These are phyloP conservation scores for Aromia moschata DNA, from an alignment of 2,888 invertebrate genomes.

Conservation along the genomic window DNA sequence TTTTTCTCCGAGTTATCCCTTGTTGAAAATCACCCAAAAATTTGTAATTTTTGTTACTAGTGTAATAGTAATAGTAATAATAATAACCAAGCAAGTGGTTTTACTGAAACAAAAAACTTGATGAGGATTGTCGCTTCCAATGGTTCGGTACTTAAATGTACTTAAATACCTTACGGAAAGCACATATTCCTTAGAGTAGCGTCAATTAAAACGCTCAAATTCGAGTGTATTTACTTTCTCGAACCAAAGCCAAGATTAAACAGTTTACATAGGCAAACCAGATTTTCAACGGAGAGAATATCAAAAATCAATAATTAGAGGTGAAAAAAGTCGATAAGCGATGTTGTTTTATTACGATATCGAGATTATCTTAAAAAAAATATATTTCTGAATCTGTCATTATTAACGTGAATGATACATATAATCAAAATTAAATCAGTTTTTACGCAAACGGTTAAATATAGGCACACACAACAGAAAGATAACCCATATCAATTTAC, in stretches of 20 bases:
- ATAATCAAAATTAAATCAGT: slow-evolving; percentile 15
- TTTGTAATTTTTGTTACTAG: too few relatives aligned
- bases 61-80: too few relatives aligned
- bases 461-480: slow-evolving; percentile 4
- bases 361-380: slow-evolving; percentile 12
- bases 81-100: too few relatives aligned
- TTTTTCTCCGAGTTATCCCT: too few relatives aligned
- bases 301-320: not conserved
- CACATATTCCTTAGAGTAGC: not conserved
- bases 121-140: too few relatives aligned
- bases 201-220: not conserved
- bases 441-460: slow-evolving; percentile 15
- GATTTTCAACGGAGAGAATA: slow-evolving; percentile 3
- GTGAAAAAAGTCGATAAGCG: not conserved
- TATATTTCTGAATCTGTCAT: not conserved
- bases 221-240: slow-evolving; percentile 3
- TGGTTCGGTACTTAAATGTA: not conserved
- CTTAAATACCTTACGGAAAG: not conserved
- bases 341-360: not conserved
- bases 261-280: not conserved
- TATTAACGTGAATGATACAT: slow-evolving; percentile 1
- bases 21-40: too few relatives aligned
- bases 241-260: not conserved
- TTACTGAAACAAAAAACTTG: too few relatives aligned
- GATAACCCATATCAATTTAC: slow-evolving; percentile 5